Conservation (phyloP, 2,888 invertebrate genomes). For the Drosophila suboccidentalis region DNA sequence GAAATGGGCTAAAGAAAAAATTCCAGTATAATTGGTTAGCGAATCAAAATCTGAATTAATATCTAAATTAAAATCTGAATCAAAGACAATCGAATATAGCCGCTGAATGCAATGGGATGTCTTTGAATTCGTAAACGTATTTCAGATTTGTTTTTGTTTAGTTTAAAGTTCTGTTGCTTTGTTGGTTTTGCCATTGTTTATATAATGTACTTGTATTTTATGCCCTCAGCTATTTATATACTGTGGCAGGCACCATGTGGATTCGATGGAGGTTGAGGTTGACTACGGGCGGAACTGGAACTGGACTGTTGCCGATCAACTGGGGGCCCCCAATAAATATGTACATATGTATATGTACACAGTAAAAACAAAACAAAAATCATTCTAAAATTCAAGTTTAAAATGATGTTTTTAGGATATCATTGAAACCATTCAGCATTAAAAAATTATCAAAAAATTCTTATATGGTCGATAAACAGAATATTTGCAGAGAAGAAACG, state of each 20-base stretch:
- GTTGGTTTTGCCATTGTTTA: slow-evolving; percentile 37
- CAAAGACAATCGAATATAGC: background rate
- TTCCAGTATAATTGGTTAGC: background rate
- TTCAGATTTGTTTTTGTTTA: slow-evolving; percentile 10
- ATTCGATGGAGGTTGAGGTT: background rate
- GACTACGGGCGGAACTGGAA: background rate
- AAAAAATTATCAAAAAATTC: no score
- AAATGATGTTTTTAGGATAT: no score
- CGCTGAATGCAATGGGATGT: background rate
- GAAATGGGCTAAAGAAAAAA: background rate
- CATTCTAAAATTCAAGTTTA: no score
- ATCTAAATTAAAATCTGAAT: background rate
- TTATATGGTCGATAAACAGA: no score
- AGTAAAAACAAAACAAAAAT: no score
- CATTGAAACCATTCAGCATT: no score
- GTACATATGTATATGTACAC: no score
- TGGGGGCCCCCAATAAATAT: no score
- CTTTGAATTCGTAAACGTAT: background rate
- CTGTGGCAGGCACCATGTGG: slow-evolving; percentile 13
- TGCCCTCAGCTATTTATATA: slow-evolving; percentile 38
- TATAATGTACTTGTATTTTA: slow-evolving; percentile 22
- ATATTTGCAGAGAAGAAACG: no score
- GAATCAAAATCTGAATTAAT: background rate
- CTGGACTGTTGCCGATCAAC: background rate
- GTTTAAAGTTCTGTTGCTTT: slow-evolving; percentile 17